phyloP scores from a whole-genome alignment of 1,140 invertebrate species.

The Drosophila nannoptera region DNA sequence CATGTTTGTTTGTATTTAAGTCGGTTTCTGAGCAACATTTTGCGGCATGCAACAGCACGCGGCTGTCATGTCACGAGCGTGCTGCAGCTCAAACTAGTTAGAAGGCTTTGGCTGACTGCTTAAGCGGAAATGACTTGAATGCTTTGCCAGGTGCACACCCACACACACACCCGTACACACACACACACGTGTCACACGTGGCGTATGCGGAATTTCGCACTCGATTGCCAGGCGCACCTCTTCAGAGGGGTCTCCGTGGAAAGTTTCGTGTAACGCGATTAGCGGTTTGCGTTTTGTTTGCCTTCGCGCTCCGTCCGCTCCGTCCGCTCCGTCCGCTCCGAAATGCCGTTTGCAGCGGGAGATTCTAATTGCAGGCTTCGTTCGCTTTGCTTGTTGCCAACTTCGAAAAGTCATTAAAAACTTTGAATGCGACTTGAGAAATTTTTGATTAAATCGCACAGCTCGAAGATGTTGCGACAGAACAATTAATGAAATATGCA shows the following conservation, averaged over 20 bases:
- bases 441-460: slow-evolving; percentile 69
- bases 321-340: slow-evolving; percentile 52
- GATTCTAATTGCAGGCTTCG: slow-evolving; percentile 65
- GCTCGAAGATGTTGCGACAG: slow-evolving; percentile 39
- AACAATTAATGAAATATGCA: slow-evolving; percentile 78
- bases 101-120: slow-evolving; percentile 61
- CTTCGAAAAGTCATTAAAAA: slow-evolving; percentile 76
- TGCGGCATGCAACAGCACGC: slow-evolving; percentile 70
- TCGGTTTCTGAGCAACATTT: slow-evolving; percentile 70
- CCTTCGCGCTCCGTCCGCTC: slow-evolving; percentile 30
- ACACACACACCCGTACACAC: slow-evolving; percentile 10
- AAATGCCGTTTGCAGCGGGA: slow-evolving; percentile 38
- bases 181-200: slow-evolving; percentile 50
- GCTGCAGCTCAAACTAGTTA: slow-evolving; percentile 19
- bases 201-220: slow-evolving; percentile 75
- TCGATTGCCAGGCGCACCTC: slow-evolving; percentile 60
- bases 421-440: slow-evolving; percentile 62
- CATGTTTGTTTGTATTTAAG: slow-evolving; percentile 76
- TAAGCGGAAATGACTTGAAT: slow-evolving; percentile 78
- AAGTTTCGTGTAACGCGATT: slow-evolving; percentile 76
- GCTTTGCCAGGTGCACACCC: slow-evolving; percentile 39
- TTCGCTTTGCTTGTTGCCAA: slow-evolving; percentile 53
- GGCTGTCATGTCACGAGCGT: slow-evolving; percentile 59
- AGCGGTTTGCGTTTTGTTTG: slow-evolving; percentile 72
- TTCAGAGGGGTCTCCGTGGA: slow-evolving; percentile 2